phyloP scores from a whole-genome alignment of 2,797 vertebrate species.

The Catamblyrhynchus diadema region DNA sequence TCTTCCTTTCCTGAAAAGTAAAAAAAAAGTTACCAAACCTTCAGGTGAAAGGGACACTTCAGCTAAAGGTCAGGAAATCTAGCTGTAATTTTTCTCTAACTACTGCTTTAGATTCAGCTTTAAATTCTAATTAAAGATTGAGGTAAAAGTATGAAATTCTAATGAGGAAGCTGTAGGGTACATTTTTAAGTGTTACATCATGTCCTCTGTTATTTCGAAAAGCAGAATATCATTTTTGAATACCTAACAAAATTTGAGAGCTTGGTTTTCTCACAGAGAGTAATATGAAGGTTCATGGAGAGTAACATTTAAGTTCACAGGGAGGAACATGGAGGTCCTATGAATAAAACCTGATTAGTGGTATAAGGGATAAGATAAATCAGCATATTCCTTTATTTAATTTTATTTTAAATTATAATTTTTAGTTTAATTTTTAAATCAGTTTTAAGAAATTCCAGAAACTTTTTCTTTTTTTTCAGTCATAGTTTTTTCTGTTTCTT shows the following conservation, averaged over 20 bases:
- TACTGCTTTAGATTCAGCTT: constrained; percentile 26
- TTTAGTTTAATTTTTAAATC: background rate
- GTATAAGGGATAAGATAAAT: background rate
- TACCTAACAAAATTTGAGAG: background rate
- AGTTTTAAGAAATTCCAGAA: background rate
- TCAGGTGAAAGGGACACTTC: constrained; percentile 15
- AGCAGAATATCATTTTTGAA: background rate
- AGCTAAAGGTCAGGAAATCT: constrained; percentile 42
- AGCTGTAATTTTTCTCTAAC: constrained; percentile 10
- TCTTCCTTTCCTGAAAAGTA: background rate
- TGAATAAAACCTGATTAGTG: background rate
- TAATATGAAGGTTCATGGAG: background rate
- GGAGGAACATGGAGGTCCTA: background rate
- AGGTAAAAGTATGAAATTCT: constrained; percentile 24
- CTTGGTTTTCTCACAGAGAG: background rate
- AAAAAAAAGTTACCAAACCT: background rate
- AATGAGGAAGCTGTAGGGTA: background rate
- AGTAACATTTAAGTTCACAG: background rate
- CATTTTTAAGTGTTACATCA: background rate
- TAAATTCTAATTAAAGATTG: constrained; percentile 51
- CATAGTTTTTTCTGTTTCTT: background rate
- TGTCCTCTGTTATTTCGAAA: background rate
- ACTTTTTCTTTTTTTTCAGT: background rate
- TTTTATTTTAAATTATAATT: background rate
- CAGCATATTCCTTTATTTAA: background rate